A percentile compares a stretch with the other conserved stretches of the same genome.
phyloP scores from a whole-genome alignment of 1,140 invertebrate species.

The Mizuhopecten yessoensis region DNA sequence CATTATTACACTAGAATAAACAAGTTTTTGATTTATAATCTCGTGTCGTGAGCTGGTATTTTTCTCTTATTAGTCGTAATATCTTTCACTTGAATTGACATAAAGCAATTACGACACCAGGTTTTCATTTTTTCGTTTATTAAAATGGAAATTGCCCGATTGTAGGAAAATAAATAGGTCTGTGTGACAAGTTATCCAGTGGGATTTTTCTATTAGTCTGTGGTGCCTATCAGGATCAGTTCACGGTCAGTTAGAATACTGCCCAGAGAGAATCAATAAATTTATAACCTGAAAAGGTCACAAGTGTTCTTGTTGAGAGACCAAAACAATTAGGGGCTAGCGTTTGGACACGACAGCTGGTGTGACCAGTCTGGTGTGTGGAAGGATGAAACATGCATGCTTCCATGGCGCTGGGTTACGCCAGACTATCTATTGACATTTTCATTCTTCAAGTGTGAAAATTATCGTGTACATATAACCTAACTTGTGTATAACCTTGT shows the following conservation, averaged over 20 bases:
- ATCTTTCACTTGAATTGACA: background rate
- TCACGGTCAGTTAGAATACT: background rate
- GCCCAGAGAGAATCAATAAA: background rate
- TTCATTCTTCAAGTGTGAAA: background rate
- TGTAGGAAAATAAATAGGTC: background rate
- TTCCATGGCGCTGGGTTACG: background rate
- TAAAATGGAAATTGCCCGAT: background rate
- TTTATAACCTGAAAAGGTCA: background rate
- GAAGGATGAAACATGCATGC: background rate
- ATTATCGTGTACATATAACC: background rate
- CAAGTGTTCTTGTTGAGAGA: background rate
- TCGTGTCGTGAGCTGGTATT: background rate
- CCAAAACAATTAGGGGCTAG: background rate
- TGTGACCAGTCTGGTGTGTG: background rate
- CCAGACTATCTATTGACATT: background rate
- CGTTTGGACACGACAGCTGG: background rate
- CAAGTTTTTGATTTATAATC: constrained; percentile 15
- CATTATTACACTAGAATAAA: background rate
- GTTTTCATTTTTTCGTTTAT: background rate
- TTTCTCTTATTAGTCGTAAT: constrained; percentile 1
- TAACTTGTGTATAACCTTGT: too few relatives aligned
- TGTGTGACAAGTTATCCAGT: background rate
- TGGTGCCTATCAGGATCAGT: background rate
- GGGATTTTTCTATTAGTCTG: too few relatives aligned
- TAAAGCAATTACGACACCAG: background rate